Percentiles rank a stretch among this genome's conserved stretches.
Conservation (phyloP, 2,797 vertebrate genomes). For the Xenops minutus region DNA sequence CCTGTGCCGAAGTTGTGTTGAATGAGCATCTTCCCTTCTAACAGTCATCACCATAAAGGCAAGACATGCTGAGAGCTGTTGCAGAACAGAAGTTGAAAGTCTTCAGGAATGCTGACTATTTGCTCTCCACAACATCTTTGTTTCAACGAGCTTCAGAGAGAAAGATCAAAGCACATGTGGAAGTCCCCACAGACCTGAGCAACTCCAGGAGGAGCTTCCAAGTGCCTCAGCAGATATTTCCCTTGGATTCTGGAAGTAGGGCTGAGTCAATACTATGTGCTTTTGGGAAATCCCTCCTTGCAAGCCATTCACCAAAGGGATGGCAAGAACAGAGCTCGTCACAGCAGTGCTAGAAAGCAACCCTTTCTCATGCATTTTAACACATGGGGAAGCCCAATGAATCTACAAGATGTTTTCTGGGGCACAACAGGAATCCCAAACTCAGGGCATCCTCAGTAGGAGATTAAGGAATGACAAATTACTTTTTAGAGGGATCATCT, state of each 20-base stretch:
- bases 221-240: background rate
- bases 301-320: background rate
- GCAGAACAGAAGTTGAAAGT: background rate
- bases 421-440: background rate
- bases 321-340: background rate
- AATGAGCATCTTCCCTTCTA: background rate
- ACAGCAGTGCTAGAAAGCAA: background rate
- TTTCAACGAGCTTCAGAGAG: background rate
- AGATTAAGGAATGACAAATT: background rate
- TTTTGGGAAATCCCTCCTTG: conserved; percentile 12
- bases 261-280: background rate
- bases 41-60: background rate
- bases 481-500: background rate
- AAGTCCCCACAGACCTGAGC: background rate
- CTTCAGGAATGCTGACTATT: background rate
- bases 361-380: background rate
- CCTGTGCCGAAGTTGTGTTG: background rate
- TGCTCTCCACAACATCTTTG: background rate
- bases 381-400: background rate
- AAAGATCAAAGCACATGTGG: conserved; percentile 20
- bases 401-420: background rate
- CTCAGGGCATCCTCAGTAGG: background rate
- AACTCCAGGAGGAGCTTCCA: background rate
- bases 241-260: background rate
- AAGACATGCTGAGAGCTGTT: background rate